Conservation (phyloP, 2,888 invertebrate species). For the Tuta absoluta region DNA sequence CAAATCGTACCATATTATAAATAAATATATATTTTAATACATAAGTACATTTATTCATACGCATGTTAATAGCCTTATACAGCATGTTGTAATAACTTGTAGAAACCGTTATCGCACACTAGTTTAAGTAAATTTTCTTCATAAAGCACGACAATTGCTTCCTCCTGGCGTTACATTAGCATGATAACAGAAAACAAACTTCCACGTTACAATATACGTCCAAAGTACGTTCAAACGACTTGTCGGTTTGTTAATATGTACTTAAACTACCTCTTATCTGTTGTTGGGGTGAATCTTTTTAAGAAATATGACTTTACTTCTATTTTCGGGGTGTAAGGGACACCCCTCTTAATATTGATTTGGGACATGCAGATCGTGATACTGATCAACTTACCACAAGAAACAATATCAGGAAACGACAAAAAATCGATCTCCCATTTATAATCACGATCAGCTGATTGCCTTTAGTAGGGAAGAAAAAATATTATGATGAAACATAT, state of each 20-base stretch:
- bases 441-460: too few species aligned
- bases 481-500: too few species aligned
- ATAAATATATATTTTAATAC: too few species aligned
- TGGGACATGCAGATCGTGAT: too few species aligned
- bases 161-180: conserved; percentile 44
- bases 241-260: conserved; percentile 4
- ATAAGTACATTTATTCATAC: neutral
- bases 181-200: conserved; percentile 39
- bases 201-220: conserved; percentile 3
- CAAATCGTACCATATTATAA: too few species aligned
- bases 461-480: too few species aligned
- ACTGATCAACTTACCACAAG: too few species aligned
- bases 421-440: too few species aligned
- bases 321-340: too few species aligned
- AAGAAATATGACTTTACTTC: neutral
- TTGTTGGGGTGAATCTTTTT: neutral
- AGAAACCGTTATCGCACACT: conserved; percentile 24
- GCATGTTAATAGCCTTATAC: conserved; percentile 6
- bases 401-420: too few species aligned
- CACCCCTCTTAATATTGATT: too few species aligned
- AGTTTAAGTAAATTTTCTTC: conserved; percentile 40
- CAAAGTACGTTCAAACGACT: conserved; percentile 8
- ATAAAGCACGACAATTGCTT: conserved; percentile 46
- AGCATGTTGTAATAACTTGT: conserved; percentile 4
- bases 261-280: neutral